A percentile compares a stretch with the other conserved stretches of the same genome.
phyloP scores from a whole-genome alignment of 1,140 invertebrate species.

The Venturia canescens region DNA sequence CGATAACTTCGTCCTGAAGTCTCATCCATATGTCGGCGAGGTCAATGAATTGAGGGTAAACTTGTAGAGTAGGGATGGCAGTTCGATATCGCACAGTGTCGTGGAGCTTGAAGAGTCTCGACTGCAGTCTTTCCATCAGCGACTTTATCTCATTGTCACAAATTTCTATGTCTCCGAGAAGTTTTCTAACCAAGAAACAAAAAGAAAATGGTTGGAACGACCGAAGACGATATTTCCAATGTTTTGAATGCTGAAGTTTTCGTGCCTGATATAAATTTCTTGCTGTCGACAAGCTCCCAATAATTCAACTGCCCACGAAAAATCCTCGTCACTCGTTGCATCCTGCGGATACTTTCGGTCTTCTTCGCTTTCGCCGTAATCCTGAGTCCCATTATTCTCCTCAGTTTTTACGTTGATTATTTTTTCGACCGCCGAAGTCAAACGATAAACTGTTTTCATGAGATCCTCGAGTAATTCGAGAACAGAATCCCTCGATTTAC shows the following conservation, averaged over 20 bases:
- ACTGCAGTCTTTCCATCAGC: conserved; percentile 73
- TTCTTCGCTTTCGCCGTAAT: background rate
- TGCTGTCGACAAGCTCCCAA: conserved; percentile 80
- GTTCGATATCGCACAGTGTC: conserved; percentile 79
- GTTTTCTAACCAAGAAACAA: conserved; percentile 70
- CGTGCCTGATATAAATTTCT: conserved; percentile 78
- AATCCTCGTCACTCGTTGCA: conserved; percentile 61
- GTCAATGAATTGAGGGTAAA: conserved; percentile 82
- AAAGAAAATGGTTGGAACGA: background rate
- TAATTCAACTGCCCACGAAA: conserved; percentile 76
- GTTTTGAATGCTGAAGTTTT: background rate
- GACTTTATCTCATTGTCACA: conserved; percentile 74
- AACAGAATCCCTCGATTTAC: conserved; percentile 75
- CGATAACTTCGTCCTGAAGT: conserved; percentile 80
- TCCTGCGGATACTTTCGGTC: background rate
- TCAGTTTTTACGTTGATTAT: conserved; percentile 73
- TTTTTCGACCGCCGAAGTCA: conserved; percentile 79
- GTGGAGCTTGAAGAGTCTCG: conserved; percentile 77
- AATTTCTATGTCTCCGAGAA: conserved; percentile 77
- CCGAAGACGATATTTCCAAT: conserved; percentile 18
- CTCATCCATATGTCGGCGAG: conserved; percentile 80
- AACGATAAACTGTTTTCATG: conserved; percentile 80
- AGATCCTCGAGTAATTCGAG: conserved; percentile 77
- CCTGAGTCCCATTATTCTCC: conserved; percentile 44
- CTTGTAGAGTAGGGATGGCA: conserved; percentile 79